These are phyloP conservation scores for Heterotis niloticus DNA, from an alignment of 2,113 vertebrate species.

Conservation along the genomic window DNA sequence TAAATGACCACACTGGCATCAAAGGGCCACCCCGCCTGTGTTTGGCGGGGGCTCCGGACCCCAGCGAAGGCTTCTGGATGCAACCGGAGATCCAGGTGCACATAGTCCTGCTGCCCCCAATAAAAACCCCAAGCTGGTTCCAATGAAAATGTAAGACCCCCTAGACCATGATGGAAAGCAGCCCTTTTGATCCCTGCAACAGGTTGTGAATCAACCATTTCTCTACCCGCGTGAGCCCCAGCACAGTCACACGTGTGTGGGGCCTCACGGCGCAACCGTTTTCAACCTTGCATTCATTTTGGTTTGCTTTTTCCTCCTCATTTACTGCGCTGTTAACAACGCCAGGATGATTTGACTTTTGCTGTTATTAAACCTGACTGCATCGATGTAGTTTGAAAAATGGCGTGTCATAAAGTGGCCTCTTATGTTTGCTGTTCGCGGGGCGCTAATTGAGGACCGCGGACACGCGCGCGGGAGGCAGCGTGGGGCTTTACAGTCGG, in stretches of 20 bases:
- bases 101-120: background rate
- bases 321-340: background rate
- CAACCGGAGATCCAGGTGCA: background rate
- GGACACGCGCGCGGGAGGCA: background rate
- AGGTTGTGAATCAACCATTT: background rate
- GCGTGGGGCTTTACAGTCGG: background rate
- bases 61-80: background rate
- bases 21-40: constrained; percentile 52
- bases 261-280: background rate
- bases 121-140: background rate
- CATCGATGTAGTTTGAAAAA: background rate
- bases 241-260: background rate
- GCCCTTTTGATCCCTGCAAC: background rate
- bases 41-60: constrained; percentile 45
- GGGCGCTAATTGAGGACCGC: background rate
- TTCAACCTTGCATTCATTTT: background rate
- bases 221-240: background rate
- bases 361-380: background rate
- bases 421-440: background rate
- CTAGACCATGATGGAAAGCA: background rate
- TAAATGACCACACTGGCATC: constrained; percentile 58
- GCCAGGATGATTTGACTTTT: background rate
- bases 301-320: background rate
- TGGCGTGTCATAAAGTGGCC: background rate
- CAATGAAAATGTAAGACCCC: background rate